Evolutionary conservation across 2,113 vertebrate species (phyloP).

Genomic region (Neodontobutis hainanensis): DNA sequence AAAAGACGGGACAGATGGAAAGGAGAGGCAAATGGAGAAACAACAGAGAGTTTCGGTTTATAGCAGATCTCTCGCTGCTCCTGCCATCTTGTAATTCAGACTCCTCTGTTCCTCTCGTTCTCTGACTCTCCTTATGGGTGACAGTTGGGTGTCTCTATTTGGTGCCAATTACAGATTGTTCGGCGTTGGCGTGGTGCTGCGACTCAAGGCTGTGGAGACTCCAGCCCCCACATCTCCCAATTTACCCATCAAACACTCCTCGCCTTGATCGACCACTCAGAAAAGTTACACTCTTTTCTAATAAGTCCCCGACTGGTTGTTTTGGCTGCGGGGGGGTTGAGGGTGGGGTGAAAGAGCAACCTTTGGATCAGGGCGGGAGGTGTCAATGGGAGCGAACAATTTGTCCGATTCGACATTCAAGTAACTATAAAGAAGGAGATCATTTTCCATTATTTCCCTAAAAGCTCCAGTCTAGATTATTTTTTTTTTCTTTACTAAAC

Average conservation of each 20-base stretch:
- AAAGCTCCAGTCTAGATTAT: too few species aligned
- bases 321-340: constrained; percentile 20
- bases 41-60: constrained; percentile 21
- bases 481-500: constrained; percentile 1
- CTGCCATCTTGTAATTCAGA: constrained; percentile 47
- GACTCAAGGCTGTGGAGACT: constrained; percentile 58
- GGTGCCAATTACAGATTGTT: constrained; percentile 74
- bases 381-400: constrained; percentile 23
- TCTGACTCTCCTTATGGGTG: constrained; percentile 51
- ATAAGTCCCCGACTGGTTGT: constrained; percentile 39
- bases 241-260: constrained; percentile 66
- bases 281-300: constrained; percentile 47
- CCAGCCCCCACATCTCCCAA: constrained; percentile 58
- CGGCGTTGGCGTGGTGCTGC: constrained; percentile 48
- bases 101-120: constrained; percentile 48
- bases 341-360: constrained; percentile 1
- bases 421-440: neutral
- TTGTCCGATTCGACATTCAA: constrained; percentile 9
- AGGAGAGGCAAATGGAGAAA: neutral
- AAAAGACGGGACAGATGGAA: constrained; percentile 29
- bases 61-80: constrained; percentile 34
- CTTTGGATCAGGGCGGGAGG: constrained; percentile 29
- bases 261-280: constrained; percentile 46
- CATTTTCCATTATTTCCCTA: neutral
- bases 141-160: constrained; percentile 63